Percentiles rank a stretch among this genome's conserved stretches.
phyloP scores from a whole-genome alignment of 2,797 vertebrate genomes.

The Artibeus jamaicensis region DNA sequence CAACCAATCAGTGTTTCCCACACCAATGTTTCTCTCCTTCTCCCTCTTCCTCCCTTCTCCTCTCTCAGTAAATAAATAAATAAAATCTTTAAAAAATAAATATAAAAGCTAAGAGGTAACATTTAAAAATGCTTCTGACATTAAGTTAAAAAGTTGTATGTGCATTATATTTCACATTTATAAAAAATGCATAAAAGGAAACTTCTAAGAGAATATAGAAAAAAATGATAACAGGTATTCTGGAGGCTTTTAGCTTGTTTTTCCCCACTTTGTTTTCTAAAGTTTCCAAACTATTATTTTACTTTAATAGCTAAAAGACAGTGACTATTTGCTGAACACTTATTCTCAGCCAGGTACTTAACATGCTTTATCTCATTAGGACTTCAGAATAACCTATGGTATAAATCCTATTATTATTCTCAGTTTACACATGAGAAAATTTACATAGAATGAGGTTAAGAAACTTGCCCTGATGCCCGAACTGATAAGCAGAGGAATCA shows the following conservation, averaged over 20 bases:
- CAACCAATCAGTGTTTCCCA: background rate
- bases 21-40: background rate
- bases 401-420: background rate
- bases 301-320: background rate
- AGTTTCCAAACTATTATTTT: background rate
- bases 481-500: background rate
- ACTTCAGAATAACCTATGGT: background rate
- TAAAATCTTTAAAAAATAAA: background rate
- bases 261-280: background rate
- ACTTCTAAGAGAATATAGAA: background rate
- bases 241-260: background rate
- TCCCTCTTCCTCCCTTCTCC: background rate
- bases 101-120: background rate
- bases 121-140: background rate
- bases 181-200: background rate
- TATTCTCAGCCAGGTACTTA: background rate
- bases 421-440: background rate
- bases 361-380: background rate
- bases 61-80: background rate
- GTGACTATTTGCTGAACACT: background rate
- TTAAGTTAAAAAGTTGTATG: background rate
- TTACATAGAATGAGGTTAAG: background rate
- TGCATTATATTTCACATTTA: background rate
- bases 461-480: background rate
- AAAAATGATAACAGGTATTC: background rate